Conservation (phyloP, 1,140 invertebrate genomes). For the Druon quercuslanigerum region DNA sequence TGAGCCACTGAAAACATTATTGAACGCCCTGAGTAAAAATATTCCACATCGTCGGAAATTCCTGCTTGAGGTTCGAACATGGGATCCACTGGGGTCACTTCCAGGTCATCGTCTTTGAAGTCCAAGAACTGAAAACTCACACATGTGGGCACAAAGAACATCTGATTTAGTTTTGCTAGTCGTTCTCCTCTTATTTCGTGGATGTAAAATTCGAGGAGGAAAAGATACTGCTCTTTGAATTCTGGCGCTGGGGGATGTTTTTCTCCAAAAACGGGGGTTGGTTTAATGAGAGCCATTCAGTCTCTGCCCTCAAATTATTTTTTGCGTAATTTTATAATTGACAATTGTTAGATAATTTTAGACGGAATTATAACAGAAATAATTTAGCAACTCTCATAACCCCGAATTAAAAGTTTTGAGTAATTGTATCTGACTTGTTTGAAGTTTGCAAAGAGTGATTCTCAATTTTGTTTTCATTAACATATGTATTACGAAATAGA, state of each 20-base stretch:
- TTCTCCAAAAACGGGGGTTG: constrained; percentile 16
- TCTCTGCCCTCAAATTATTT: background rate
- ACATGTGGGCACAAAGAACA: constrained; percentile 68
- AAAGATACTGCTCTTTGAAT: constrained; percentile 62
- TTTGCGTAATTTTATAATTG: background rate
- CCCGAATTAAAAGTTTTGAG: background rate
- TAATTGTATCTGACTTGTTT: background rate
- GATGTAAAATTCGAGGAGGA: constrained; percentile 68
- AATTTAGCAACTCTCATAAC: background rate
- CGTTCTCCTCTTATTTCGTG: constrained; percentile 60
- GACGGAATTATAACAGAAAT: background rate
- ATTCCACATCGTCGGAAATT: constrained; percentile 55
- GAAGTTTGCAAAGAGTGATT: background rate
- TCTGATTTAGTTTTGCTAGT: constrained; percentile 63
- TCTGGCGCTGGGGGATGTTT: constrained; percentile 2
- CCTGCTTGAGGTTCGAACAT: constrained; percentile 57
- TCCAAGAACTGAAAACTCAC: constrained; percentile 62
- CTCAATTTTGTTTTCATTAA: constrained; percentile 2
- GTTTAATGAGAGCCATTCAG: constrained; percentile 15
- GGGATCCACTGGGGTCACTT: constrained; percentile 58
- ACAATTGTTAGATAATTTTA: background rate
- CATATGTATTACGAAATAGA: background rate
- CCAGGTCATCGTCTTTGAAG: constrained; percentile 57
- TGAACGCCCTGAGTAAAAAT: constrained; percentile 63
- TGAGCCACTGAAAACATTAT: constrained; percentile 62